Evolutionary conservation across 2,797 vertebrate species (phyloP).

Genomic region (Tragopan temminckii): DNA sequence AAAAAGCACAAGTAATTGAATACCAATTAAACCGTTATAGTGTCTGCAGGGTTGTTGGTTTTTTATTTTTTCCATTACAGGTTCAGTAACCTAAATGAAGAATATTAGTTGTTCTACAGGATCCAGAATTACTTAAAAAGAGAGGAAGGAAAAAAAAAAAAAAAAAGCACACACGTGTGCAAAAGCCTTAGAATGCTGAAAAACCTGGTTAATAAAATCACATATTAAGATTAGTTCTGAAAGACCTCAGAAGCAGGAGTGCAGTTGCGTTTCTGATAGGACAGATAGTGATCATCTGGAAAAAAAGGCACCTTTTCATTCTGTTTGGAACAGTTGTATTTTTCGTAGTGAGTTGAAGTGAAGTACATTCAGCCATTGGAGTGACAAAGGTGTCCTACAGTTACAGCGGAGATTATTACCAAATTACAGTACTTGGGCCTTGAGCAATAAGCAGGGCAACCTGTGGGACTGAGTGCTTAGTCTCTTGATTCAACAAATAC

Average conservation of each 20-base stretch:
- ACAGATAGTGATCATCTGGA: neutral
- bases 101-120: neutral
- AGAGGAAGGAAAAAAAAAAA: too few relatives aligned
- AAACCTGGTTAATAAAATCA: neutral
- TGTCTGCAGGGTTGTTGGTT: neutral
- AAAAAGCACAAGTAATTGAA: conserved; percentile 39
- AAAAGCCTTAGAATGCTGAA: neutral
- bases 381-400: neutral
- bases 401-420: neutral
- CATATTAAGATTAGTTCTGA: neutral
- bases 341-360: neutral
- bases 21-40: neutral
- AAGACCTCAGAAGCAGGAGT: neutral
- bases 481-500: accelerated
- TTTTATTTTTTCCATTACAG: neutral
- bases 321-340: neutral
- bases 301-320: neutral
- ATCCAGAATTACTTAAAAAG: neutral
- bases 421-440: neutral
- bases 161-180: neutral
- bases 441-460: neutral
- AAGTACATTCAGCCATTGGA: neutral
- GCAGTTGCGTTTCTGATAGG: neutral
- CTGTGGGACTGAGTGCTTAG: neutral
- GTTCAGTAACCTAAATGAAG: conserved; percentile 12